Evolutionary conservation across 2,888 invertebrate genomes (phyloP).

Genomic region (Melinaea marsaeus): DNA sequence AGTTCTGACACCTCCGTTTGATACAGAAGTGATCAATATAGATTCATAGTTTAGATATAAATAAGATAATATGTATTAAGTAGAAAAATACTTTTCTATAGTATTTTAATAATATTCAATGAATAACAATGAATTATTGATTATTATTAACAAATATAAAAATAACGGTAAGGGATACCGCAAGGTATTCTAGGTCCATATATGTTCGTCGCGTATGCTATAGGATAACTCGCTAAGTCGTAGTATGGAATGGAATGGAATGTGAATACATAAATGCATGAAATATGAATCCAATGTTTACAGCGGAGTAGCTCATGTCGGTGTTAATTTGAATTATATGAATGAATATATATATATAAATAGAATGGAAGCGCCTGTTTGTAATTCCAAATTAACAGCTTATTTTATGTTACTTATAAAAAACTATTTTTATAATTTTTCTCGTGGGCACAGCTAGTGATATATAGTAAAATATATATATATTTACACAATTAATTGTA

Average conservation of each 20-base stretch:
- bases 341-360: not conserved
- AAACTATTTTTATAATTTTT: too few species aligned
- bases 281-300: conserved; percentile 50
- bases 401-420: too few species aligned
- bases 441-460: too few species aligned
- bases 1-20: too few species aligned
- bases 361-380: too few species aligned
- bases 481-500: too few species aligned
- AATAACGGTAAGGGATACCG: conserved; percentile 41
- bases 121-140: not conserved
- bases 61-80: too few species aligned
- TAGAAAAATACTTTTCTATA: not conserved
- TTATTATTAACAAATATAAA: conserved; percentile 15
- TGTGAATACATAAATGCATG: conserved; percentile 40
- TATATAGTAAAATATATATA: too few species aligned
- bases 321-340: conserved; percentile 7
- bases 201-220: conserved; percentile 40
- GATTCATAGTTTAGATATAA: too few species aligned
- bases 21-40: too few species aligned
- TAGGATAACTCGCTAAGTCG: conserved; percentile 36
- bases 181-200: conserved; percentile 56
- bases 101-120: conserved; percentile 7
- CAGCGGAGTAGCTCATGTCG: conserved; percentile 27
- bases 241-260: conserved; percentile 37
- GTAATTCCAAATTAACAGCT: too few species aligned